Evolutionary conservation across 1,140 invertebrate species (phyloP), one percentile per base, ranked within the genome.

Genomic region (Metaphire vulgaris): DNA sequence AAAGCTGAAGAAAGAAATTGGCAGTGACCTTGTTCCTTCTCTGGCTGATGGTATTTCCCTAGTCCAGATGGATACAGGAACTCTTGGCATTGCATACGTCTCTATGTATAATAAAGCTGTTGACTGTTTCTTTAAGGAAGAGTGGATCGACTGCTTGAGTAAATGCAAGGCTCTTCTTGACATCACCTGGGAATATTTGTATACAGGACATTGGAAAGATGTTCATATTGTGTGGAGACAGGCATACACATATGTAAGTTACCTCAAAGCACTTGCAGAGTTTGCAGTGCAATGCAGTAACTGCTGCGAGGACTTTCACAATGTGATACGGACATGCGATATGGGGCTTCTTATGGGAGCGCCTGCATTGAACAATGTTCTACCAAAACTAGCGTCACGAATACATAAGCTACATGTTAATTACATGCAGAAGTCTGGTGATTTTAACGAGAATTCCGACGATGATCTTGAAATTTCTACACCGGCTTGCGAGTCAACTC

Each of bases 171-270:
- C 21, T 56, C 41, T 92, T 74, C 85, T 93, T 67, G 92, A 93
- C 84, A 88, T 89, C 81, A 88, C 88, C 79, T 93, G 92, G 90
- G 92, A 95, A 85, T 86, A 89, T 80, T 87, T 95, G 16, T 93
- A 95, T 86, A 91, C 91, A 68, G 93, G 93, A 0, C 89, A 93
- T 81, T 96, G 93, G 91, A 92, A 91, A 87, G 88, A 91, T 82
- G 92, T 95, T 16, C 74, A 82, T 41, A n/a, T 84, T 1, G 76
- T 80, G n/a, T 89, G 88, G 88, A 79, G 89, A 73, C 80, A 86
- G 41, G 66, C 85, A 0, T 89, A 89, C 79, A 78, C 86, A 14
- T 64, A 79, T 31, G 88, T 89, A 79, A 89, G 90, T 77, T 81
- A 91, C 16, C 77, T 85, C 21, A 88, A 89, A 80, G 84, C 85